Evolutionary conservation across 2,113 vertebrate genomes (phyloP).

Genomic region (Oceanites oceanicus): DNA sequence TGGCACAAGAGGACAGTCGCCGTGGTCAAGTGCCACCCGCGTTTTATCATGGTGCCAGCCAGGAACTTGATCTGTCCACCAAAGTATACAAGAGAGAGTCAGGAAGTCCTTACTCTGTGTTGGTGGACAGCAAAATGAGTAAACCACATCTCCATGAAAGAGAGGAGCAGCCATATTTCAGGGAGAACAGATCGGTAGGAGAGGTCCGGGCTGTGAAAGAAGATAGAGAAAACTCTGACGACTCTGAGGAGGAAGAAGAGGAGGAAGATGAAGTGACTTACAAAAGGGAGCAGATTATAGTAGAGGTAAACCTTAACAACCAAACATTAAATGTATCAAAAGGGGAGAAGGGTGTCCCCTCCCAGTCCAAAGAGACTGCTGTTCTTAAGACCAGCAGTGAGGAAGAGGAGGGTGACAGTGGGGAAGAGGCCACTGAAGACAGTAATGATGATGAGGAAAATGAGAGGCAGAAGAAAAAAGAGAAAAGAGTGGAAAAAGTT

Average conservation of each 20-base stretch:
- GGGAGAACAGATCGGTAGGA: constrained; percentile 80
- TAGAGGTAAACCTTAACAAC: constrained; percentile 99
- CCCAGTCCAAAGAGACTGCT: constrained; percentile 79
- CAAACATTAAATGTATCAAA: constrained; percentile 99
- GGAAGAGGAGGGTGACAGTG: constrained; percentile 84
- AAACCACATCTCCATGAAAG: constrained; percentile 80
- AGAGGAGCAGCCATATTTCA: constrained; percentile 88
- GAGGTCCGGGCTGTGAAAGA: constrained; percentile 77
- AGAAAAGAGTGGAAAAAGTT: constrained; percentile 75
- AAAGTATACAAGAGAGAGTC: constrained; percentile 91
- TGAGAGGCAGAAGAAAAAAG: constrained; percentile 82
- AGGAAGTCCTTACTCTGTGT: constrained; percentile 87
- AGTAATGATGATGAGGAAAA: constrained; percentile 82
- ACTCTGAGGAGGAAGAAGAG: constrained; percentile 84
- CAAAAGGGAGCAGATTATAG: constrained; percentile 98
- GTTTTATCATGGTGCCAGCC: constrained; percentile 83
- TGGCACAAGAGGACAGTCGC: constrained; percentile 90
- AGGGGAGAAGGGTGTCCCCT: constrained; percentile 89
- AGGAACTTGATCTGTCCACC: constrained; percentile 87
- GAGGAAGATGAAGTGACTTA: constrained; percentile 87
- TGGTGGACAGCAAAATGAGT: constrained; percentile 88
- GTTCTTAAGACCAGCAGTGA: constrained; percentile 87
- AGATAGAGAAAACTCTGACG: constrained; percentile 86
- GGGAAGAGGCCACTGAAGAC: constrained; percentile 80
- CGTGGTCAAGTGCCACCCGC: constrained; percentile 80